Evolutionary conservation across 2,797 vertebrate species (phyloP), one percentile per base, ranked within the genome.

Genomic region (Cyclopterus lumpus): DNA sequence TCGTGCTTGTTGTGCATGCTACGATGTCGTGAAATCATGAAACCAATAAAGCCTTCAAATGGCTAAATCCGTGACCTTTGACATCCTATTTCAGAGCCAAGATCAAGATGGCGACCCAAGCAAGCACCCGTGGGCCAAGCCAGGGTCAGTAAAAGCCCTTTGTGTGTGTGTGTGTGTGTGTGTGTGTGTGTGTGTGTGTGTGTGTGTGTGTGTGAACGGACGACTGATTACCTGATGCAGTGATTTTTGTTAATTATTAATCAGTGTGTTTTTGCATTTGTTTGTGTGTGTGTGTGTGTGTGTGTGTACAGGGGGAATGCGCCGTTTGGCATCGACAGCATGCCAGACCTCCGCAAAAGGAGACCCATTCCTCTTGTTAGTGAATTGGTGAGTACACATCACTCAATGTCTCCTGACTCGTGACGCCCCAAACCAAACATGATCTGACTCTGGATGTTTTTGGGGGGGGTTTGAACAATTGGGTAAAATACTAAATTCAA

Each of bases 271-370:
- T 40, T 67, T 8, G 8, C 49, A 16, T 71, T 54, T 44, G 9
- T 71, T 10, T 81, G 95, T 80, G 42, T 44, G 42, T 76, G 9
- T 69, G 28, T 81, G 95, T 77, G 20, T 63, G 22, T 83, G 95
- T 96, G 91, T 95, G 93, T 92, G 22, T 85, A 63, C 77, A 99
- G 97, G 81, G 96, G 94, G 16, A 96, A 94, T 65, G 91, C 95
- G 32, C 95, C 97, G 5, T 99, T 98, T 83, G 98, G 98, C 62
- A 99, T 99, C 0, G 98, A 99, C 85, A 99, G 97, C 91, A 98
- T 97, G 96, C 97, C 98, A 0, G 97, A 98, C 86, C 95, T 99
- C 65, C 96, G 95, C 60, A 97, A 96, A 91, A 97, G 95, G 93
- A 97, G 96, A 79, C 96, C 96, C 8, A 94, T 99, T 73, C 97